Percentiles rank a stretch among this genome's conserved stretches.
Conservation (phyloP, 2,113 vertebrate species). For the Globicephala melas region DNA sequence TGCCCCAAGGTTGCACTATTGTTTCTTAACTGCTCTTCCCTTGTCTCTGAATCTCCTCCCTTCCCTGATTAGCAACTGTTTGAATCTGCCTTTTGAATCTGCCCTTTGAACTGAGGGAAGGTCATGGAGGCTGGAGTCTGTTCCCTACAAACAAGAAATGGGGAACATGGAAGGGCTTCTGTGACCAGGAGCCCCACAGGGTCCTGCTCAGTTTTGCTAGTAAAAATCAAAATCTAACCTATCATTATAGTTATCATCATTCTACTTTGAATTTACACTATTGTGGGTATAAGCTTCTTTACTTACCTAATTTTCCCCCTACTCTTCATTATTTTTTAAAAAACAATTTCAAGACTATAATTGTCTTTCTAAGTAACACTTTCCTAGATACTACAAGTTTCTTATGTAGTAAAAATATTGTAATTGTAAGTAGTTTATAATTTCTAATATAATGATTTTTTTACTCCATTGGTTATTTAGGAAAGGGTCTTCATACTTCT, state of each 20-base stretch:
- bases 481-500: background rate
- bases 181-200: too few relatives aligned
- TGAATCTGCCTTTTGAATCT: too few relatives aligned
- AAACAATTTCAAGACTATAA: background rate
- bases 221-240: background rate
- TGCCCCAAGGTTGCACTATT: too few relatives aligned
- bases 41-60: too few relatives aligned
- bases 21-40: too few relatives aligned
- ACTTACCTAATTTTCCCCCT: background rate
- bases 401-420: background rate
- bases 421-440: background rate
- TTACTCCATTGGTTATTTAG: background rate
- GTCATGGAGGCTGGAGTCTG: too few relatives aligned
- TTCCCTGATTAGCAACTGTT: too few relatives aligned
- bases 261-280: background rate
- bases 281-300: background rate
- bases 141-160: too few relatives aligned
- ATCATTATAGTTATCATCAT: background rate
- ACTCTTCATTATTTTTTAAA: background rate
- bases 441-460: background rate
- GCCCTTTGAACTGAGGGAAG: too few relatives aligned
- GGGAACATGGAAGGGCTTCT: too few relatives aligned
- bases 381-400: background rate
- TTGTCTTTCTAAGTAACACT: background rate
- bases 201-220: too few relatives aligned